Percentiles rank a stretch among this genome's conserved stretches.
phyloP scores from a whole-genome alignment of 2,888 invertebrate genomes.

The Alloscopus bannaensis region DNA sequence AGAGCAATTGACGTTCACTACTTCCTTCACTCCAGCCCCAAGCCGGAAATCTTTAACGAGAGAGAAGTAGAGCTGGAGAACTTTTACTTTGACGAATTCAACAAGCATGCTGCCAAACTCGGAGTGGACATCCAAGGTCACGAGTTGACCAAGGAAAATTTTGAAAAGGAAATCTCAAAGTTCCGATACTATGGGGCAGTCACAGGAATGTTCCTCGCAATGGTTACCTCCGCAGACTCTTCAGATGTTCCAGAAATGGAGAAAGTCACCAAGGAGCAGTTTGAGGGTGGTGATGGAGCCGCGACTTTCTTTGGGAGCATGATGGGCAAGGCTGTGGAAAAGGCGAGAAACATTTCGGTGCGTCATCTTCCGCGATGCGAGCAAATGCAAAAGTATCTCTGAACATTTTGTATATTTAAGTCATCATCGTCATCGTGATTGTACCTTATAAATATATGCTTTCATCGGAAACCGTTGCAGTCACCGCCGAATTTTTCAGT shows the following conservation, averaged over 20 bases:
- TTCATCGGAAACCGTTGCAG: no score
- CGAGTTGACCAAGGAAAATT: conserved; percentile 61
- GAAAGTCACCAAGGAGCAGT: conserved; percentile 41
- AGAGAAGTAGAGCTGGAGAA: conserved; percentile 61
- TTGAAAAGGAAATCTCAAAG: conserved; percentile 60
- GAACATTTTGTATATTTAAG: no score
- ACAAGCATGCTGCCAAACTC: conserved; percentile 40
- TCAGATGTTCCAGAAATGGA: conserved; percentile 71
- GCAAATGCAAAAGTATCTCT: conserved; percentile 34
- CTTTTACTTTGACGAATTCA: conserved; percentile 70
- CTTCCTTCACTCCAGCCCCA: conserved; percentile 68
- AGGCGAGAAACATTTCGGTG: conserved; percentile 26
- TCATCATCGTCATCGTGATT: no score
- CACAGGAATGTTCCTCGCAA: conserved; percentile 65
- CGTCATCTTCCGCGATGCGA: conserved; percentile 37
- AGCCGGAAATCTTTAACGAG: conserved; percentile 50
- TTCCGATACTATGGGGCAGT: conserved; percentile 64
- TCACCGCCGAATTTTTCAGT: no score
- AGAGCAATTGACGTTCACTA: conserved; percentile 69
- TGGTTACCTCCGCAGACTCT: conserved; percentile 52
- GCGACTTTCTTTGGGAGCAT: conserved; percentile 18
- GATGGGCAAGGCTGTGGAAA: conserved; percentile 30
- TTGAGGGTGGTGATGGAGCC: background rate
- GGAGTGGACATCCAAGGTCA: conserved; percentile 51
- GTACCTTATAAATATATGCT: no score